phyloP scores from a whole-genome alignment of 2,113 vertebrate genomes.

The Nestor notabilis region DNA sequence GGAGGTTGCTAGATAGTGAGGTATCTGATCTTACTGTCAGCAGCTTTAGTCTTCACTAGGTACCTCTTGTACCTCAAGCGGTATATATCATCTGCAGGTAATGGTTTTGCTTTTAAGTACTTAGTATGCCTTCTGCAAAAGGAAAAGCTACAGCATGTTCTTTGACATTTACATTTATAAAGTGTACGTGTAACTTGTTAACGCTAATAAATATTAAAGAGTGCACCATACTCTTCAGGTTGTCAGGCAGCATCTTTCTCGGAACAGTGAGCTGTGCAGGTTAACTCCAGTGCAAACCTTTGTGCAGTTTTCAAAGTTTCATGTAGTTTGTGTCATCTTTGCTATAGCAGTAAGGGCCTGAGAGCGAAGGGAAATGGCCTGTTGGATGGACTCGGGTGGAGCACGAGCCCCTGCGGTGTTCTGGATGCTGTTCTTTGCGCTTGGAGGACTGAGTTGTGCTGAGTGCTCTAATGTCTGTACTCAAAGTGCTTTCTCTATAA shows the following conservation, averaged over 20 bases:
- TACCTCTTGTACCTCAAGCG: neutral
- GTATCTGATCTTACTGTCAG: neutral
- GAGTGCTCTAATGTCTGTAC: neutral
- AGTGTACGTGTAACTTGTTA: neutral
- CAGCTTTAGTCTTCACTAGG: neutral
- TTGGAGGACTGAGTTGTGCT: neutral
- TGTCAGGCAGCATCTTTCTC: neutral
- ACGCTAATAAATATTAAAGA: neutral
- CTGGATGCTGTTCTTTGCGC: neutral
- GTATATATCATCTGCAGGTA: neutral
- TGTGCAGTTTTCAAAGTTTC: neutral
- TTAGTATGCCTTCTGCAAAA: neutral
- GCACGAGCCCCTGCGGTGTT: accelerated
- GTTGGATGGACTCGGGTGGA: neutral
- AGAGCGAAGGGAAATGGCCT: neutral
- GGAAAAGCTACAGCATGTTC: neutral
- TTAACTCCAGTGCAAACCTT: neutral
- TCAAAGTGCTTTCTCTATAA: neutral
- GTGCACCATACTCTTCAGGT: accelerated
- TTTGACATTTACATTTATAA: neutral
- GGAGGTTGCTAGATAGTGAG: too few relatives aligned
- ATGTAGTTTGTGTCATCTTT: neutral
- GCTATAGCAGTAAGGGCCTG: neutral
- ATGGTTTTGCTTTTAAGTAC: neutral
- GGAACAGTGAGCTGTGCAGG: neutral